These are phyloP conservation scores for Hirtodrosophila cameraria DNA, from an alignment of 2,888 invertebrate genomes.

Conservation along the genomic window DNA sequence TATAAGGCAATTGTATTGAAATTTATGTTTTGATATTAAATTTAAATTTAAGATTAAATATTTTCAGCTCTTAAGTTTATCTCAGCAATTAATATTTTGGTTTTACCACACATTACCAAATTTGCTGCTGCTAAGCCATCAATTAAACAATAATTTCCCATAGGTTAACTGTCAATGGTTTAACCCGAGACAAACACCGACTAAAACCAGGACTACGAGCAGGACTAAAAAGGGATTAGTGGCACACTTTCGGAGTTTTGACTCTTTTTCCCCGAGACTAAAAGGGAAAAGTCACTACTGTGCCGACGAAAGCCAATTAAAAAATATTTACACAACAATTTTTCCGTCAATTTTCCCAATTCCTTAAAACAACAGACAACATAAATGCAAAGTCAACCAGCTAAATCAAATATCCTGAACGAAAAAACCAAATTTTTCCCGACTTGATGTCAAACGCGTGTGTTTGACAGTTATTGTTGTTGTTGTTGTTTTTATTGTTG, in stretches of 20 bases:
- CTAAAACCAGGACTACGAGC: slow-evolving; percentile 26
- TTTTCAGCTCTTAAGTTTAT: slow-evolving; percentile 6
- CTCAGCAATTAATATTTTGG: slow-evolving; percentile 26
- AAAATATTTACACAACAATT: slow-evolving; percentile 68
- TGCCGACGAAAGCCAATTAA: slow-evolving; percentile 65
- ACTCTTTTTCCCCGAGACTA: slow-evolving; percentile 4
- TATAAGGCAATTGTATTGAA: no score
- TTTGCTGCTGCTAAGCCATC: slow-evolving; percentile 13
- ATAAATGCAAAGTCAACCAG: slow-evolving; percentile 44
- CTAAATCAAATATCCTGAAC: slow-evolving; percentile 57
- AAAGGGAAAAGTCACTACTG: slow-evolving; percentile 42
- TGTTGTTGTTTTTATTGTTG: slow-evolving; percentile 1
- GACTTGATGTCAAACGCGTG: slow-evolving; percentile 22
- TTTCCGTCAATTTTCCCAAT: slow-evolving; percentile 62
- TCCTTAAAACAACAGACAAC: slow-evolving; percentile 39
- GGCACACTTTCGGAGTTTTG: slow-evolving; percentile 38
- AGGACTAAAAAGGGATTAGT: slow-evolving; percentile 23
- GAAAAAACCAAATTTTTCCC: slow-evolving; percentile 26
- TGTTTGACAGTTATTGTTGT: slow-evolving; percentile 2
- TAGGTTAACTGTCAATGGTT: slow-evolving; percentile 12
- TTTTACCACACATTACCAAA: slow-evolving; percentile 51
- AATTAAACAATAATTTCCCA: slow-evolving; percentile 36
- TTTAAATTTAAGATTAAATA: background rate
- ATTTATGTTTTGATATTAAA: background rate
- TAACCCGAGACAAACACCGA: slow-evolving; percentile 35